phyloP scores from a whole-genome alignment of 2,888 invertebrate species.

The Dynastes hyllus region DNA sequence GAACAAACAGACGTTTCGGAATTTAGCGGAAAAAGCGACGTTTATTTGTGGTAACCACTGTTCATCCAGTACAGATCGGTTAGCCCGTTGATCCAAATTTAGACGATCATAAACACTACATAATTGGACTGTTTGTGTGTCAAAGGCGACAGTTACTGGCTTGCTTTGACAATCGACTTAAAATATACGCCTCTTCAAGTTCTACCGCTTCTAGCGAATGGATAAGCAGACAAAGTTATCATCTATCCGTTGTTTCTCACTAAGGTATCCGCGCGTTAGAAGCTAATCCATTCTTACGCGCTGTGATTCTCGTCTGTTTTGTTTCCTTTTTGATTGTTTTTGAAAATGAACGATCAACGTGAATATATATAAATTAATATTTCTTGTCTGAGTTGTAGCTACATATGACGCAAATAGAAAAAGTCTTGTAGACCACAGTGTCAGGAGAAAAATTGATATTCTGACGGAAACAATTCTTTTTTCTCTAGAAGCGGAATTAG shows the following conservation, averaged over 20 bases:
- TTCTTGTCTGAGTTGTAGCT: slow-evolving; percentile 5
- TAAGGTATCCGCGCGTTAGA: not conserved
- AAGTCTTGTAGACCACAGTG: not conserved
- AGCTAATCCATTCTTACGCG: not conserved
- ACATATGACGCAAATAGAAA: slow-evolving; percentile 8
- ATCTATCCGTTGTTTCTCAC: not conserved
- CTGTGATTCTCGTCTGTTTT: not conserved
- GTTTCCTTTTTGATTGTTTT: not conserved
- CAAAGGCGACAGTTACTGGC: slow-evolving; percentile 69
- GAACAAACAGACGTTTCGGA: no score
- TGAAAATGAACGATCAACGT: slow-evolving; percentile 8
- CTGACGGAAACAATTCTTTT: slow-evolving; percentile 3
- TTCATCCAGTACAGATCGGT: slow-evolving; percentile 29
- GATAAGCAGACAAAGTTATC: not conserved
- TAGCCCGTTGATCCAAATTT: slow-evolving; percentile 61
- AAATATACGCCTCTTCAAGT: slow-evolving; percentile 47
- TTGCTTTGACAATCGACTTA: slow-evolving; percentile 68
- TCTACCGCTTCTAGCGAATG: not conserved
- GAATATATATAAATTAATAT: not conserved
- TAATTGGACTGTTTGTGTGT: slow-evolving; percentile 71
- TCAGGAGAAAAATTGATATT: slow-evolving; percentile 12
- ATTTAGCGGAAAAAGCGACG: no score
- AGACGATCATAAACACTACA: slow-evolving; percentile 69
- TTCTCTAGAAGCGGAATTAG: slow-evolving; percentile 14
- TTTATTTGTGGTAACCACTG: slow-evolving; percentile 4